Conservation (phyloP, 2,888 invertebrate genomes). For the Mantis religiosa region DNA sequence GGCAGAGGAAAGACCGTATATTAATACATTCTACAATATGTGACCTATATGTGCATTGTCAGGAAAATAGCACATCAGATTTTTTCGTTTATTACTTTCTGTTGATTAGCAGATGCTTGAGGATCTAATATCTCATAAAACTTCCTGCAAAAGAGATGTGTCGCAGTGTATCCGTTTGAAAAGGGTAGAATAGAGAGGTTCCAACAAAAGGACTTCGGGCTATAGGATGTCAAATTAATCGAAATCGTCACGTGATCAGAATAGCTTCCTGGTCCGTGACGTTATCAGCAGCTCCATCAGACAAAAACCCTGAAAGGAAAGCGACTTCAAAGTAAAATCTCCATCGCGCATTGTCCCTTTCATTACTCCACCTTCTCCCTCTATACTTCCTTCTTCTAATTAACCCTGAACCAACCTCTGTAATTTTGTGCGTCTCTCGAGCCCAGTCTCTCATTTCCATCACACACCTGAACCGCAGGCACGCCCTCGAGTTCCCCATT, state of each 20-base stretch:
- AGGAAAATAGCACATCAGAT: no score
- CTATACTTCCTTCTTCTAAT: neutral
- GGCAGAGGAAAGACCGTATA: no score
- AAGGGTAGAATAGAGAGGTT: neutral
- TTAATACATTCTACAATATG: no score
- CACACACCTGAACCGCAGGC: neutral
- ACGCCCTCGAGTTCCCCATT: neutral
- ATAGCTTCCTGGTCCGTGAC: neutral
- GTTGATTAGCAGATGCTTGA: neutral
- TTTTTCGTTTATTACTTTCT: neutral
- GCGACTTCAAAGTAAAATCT: neutral
- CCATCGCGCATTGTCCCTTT: neutral
- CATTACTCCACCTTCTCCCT: neutral
- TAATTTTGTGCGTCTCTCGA: neutral
- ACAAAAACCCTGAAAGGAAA: neutral
- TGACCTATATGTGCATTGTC: no score
- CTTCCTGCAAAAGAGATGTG: neutral
- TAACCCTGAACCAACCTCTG: neutral
- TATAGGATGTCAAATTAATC: neutral
- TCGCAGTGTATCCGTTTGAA: neutral
- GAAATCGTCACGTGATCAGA: neutral
- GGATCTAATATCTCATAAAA: neutral
- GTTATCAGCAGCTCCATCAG: neutral
- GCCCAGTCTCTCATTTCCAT: neutral
- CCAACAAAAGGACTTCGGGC: neutral